phyloP scores from a whole-genome alignment of 1,140 invertebrate species.

The Ylistrum balloti region DNA sequence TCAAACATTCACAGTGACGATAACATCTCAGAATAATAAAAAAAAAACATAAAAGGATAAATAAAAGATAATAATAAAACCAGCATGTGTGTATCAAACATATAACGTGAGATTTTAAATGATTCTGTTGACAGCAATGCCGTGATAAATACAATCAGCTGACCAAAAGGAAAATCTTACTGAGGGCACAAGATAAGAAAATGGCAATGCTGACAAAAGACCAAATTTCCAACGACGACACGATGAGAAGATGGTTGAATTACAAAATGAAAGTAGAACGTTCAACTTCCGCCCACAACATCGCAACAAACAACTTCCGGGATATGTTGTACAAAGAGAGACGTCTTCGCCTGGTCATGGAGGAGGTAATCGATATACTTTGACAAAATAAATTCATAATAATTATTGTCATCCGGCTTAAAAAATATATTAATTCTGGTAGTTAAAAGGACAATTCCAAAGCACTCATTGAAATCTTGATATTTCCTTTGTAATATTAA shows the following conservation, averaged over 20 bases:
- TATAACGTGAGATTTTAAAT: too few species aligned
- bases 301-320: neutral
- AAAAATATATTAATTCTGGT: too few species aligned
- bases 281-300: neutral
- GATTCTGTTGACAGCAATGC: neutral
- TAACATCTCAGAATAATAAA: too few species aligned
- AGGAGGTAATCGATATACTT: neutral
- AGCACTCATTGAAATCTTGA: too few species aligned
- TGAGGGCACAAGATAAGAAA: neutral
- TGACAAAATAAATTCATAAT: too few species aligned
- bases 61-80: too few species aligned
- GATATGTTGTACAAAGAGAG: neutral
- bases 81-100: too few species aligned
- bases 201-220: neutral
- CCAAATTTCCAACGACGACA: neutral
- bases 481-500: too few species aligned
- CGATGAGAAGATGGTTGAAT: neutral
- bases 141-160: neutral
- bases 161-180: neutral
- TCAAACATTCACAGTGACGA: too few species aligned
- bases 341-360: neutral
- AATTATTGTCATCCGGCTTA: too few species aligned
- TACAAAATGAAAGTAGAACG: neutral
- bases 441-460: too few species aligned
- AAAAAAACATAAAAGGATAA: too few species aligned